A percentile compares a stretch with the other conserved stretches of the same genome.
Conservation (phyloP, 2,888 invertebrate genomes). For the Brassicogethes aeneus region DNA sequence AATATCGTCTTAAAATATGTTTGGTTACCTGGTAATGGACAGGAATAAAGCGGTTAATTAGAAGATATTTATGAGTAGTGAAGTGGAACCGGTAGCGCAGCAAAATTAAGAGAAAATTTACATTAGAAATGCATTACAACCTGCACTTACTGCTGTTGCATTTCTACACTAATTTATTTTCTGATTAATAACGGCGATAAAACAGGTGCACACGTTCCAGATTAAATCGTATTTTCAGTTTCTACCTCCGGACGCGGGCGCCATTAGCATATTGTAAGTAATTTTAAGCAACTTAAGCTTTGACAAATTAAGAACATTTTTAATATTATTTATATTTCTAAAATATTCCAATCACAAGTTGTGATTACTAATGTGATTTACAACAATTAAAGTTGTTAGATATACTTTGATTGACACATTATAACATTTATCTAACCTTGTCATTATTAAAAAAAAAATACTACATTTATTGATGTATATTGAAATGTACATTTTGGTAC, state of each 20-base stretch:
- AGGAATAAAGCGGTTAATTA: conserved; percentile 21
- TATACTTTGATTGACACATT: too few relatives aligned
- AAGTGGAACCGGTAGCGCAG: conserved; percentile 8
- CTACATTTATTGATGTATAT: too few relatives aligned
- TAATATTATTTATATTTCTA: too few relatives aligned
- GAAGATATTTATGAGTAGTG: conserved; percentile 17
- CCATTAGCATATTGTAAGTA: conserved; percentile 12
- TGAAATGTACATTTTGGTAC: too few relatives aligned
- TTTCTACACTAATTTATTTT: conserved; percentile 32
- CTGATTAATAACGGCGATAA: conserved; percentile 34
- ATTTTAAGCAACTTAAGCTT: background rate
- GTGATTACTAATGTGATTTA: too few relatives aligned
- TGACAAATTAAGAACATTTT: background rate
- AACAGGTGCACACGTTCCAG: conserved; percentile 33
- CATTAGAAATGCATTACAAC: conserved; percentile 33
- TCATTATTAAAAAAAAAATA: too few relatives aligned
- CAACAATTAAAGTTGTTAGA: too few relatives aligned
- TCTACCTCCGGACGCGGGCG: conserved; percentile 12
- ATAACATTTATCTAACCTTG: too few relatives aligned
- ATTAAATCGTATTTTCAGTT: conserved; percentile 32
- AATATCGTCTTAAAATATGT: conserved; percentile 12
- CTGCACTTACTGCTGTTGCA: conserved; percentile 25
- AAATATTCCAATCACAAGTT: too few relatives aligned
- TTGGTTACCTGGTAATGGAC: conserved; percentile 15
- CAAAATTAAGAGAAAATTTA: conserved; percentile 30